phyloP scores from a whole-genome alignment of 2,113 vertebrate genomes.

The Actinemys pallida region DNA sequence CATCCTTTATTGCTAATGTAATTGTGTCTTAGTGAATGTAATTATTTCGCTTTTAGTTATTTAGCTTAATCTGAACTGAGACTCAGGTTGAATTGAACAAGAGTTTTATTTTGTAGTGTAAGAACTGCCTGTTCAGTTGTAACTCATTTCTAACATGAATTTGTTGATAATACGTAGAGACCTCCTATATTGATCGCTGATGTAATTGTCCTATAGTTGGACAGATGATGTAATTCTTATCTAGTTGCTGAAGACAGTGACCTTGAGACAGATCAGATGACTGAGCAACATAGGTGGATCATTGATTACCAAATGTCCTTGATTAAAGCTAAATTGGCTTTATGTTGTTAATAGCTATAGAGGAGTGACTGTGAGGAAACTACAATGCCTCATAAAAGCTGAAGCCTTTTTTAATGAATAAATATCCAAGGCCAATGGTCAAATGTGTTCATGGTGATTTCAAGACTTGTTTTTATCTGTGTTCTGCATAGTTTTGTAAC shows the following conservation, averaged over 20 bases:
- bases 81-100: conserved; percentile 36
- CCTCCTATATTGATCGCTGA: conserved; percentile 80
- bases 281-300: conserved; percentile 56
- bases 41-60: not conserved
- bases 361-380: conserved; percentile 33
- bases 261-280: conserved; percentile 79
- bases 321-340: conserved; percentile 61
- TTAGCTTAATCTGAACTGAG: conserved; percentile 35
- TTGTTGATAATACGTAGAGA: conserved; percentile 58
- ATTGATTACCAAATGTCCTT: conserved; percentile 65
- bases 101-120: conserved; percentile 39
- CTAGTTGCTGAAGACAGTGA: conserved; percentile 73
- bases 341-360: conserved; percentile 36
- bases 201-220: conserved; percentile 75
- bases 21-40: not conserved
- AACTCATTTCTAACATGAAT: conserved; percentile 66
- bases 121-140: conserved; percentile 60
- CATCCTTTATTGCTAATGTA: not conserved
- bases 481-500: not conserved
- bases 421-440: not conserved
- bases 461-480: conserved; percentile 23
- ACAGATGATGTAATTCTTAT: conserved; percentile 82
- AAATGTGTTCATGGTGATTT: conserved; percentile 1
- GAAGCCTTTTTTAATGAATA: conserved; percentile 21
- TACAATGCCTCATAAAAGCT: not conserved